These are phyloP conservation scores for Acrobeloides nanus DNA, from an alignment of 2,888 invertebrate species.

Conservation along the genomic window DNA sequence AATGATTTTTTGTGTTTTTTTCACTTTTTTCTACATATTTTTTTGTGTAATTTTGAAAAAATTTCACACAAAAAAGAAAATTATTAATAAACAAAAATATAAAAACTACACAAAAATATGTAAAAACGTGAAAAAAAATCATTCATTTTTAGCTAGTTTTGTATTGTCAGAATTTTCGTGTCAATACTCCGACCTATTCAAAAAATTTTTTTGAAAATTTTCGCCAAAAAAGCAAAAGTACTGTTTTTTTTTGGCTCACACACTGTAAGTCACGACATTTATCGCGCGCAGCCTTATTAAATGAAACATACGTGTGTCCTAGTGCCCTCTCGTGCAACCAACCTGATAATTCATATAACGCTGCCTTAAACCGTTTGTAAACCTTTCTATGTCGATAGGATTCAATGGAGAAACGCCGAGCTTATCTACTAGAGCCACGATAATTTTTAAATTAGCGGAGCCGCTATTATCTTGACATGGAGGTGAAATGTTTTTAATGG, in stretches of 20 bases:
- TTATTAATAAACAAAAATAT: background rate
- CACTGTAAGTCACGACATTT: too few relatives aligned
- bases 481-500: constrained; percentile 45
- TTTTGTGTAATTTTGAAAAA: background rate
- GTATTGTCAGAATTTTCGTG: too few relatives aligned
- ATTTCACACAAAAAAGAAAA: constrained; percentile 9
- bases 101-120: too few relatives aligned
- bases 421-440: constrained; percentile 41
- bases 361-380: constrained; percentile 45
- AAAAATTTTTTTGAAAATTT: too few relatives aligned
- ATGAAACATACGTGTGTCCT: too few relatives aligned
- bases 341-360: constrained; percentile 50
- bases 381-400: constrained; percentile 47
- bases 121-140: too few relatives aligned
- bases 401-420: constrained; percentile 40
- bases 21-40: background rate
- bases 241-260: too few relatives aligned
- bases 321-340: too few relatives aligned
- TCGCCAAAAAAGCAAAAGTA: too few relatives aligned
- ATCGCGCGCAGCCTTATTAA: too few relatives aligned
- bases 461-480: constrained; percentile 39
- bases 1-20: background rate
- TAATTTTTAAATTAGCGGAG: constrained; percentile 38
- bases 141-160: too few relatives aligned
- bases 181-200: too few relatives aligned